Conservation (phyloP, 1,140 invertebrate genomes). For the Scaptomyza montana region DNA sequence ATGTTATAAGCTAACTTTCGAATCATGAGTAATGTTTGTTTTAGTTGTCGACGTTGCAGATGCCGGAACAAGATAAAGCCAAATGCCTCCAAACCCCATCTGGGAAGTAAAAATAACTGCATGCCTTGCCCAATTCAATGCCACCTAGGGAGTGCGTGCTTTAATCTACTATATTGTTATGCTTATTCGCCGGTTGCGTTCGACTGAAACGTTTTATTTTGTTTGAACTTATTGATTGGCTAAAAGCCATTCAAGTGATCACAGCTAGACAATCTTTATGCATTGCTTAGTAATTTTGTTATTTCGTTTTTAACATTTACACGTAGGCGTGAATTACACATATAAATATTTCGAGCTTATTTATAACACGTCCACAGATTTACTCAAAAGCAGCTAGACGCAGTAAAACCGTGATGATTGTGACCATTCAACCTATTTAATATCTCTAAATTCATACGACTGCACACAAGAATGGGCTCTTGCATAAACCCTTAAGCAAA, state of each 20-base stretch:
- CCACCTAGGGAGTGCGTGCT: not conserved
- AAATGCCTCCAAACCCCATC: conserved; percentile 31
- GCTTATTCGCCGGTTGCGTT: too few species aligned
- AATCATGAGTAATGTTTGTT: conserved; percentile 38
- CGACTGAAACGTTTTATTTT: too few species aligned
- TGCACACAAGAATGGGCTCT: conserved; percentile 19
- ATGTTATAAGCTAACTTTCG: conserved; percentile 18
- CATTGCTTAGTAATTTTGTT: conserved; percentile 9
- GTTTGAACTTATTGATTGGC: not conserved
- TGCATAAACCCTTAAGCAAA: conserved; percentile 27
- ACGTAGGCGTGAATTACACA: conserved; percentile 56
- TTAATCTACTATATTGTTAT: not conserved
- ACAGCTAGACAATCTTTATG: not conserved
- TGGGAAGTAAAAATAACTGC: not conserved
- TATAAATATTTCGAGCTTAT: conserved; percentile 38
- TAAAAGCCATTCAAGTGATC: conserved; percentile 20
- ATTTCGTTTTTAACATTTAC: conserved; percentile 47
- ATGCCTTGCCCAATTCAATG: conserved; percentile 1
- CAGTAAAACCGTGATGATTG: conserved; percentile 24
- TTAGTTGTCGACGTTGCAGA: conserved; percentile 23
- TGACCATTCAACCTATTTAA: not conserved
- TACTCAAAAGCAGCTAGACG: conserved; percentile 30
- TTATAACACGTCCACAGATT: conserved; percentile 57
- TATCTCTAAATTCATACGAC: not conserved
- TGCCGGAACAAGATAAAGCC: conserved; percentile 46